Conservation (phyloP, 1,140 invertebrate species). For the Protaetia brevitarsis region DNA sequence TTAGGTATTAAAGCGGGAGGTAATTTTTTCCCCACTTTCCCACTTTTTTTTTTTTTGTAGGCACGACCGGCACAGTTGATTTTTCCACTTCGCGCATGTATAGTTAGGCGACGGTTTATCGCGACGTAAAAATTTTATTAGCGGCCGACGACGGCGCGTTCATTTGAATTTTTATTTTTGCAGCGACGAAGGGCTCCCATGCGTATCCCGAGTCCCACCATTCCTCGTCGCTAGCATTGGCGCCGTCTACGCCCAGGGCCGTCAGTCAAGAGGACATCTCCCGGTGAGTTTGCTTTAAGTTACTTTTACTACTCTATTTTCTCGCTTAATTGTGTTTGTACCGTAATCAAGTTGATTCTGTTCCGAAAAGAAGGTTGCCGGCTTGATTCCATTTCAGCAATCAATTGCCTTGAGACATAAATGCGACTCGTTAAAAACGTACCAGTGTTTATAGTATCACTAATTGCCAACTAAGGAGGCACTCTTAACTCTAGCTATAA, state of each 20-base stretch:
- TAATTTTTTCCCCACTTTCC: background rate
- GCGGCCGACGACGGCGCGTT: constrained; percentile 5
- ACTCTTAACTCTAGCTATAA: too few relatives aligned
- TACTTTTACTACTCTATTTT: constrained; percentile 4
- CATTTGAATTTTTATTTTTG: constrained; percentile 26
- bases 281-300: constrained; percentile 53
- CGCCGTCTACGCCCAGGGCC: constrained; percentile 59
- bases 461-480: too few relatives aligned
- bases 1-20: background rate
- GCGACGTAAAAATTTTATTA: constrained; percentile 11
- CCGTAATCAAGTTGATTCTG: constrained; percentile 6
- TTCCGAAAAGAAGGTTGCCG: background rate
- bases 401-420: background rate
- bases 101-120: background rate
- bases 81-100: background rate
- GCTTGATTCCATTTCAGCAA: background rate
- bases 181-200: constrained; percentile 52
- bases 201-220: constrained; percentile 60
- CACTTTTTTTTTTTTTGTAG: background rate
- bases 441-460: too few relatives aligned
- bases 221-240: constrained; percentile 60
- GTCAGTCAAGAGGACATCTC: constrained; percentile 71
- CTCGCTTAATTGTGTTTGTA: background rate
- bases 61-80: background rate
- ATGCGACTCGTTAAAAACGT: too few relatives aligned